Conservation (phyloP, 2,888 invertebrate species). For the Ophion obscuratus region DNA sequence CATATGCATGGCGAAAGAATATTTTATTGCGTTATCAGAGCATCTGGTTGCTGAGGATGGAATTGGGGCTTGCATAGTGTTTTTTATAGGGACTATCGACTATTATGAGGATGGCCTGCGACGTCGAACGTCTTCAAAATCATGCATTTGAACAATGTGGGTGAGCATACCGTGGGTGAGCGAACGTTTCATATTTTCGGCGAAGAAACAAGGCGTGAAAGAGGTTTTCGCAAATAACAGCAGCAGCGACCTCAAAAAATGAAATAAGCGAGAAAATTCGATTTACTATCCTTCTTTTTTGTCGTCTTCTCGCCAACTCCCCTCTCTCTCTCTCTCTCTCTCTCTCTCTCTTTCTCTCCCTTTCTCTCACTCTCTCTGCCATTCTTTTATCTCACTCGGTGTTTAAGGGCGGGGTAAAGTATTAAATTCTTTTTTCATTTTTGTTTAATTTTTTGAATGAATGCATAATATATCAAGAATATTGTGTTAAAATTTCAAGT, state of each 20-base stretch:
- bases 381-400: not conserved
- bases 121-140: not conserved
- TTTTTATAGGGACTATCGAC: no score
- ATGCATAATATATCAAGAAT: no score
- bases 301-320: not conserved
- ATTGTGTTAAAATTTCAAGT: no score
- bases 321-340: not conserved
- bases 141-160: not conserved
- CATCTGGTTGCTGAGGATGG: no score
- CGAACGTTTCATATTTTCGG: constrained; percentile 28
- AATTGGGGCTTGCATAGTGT: no score
- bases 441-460: no score
- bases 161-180: constrained; percentile 3
- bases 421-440: no score
- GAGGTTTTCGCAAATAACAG: constrained; percentile 35
- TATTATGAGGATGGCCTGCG: not conserved
- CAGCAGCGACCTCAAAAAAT: constrained; percentile 33
- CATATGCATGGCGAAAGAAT: no score
- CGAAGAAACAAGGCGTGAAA: constrained; percentile 24
- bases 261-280: constrained; percentile 49
- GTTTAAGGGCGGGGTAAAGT: no score
- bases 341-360: not conserved
- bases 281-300: constrained; percentile 5
- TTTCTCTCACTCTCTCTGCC: not conserved
- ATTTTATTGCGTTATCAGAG: no score